Evolutionary conservation across 2,797 vertebrate genomes (phyloP), one percentile per base, ranked within the genome.

Genomic region (Sebastes nivosus): DNA sequence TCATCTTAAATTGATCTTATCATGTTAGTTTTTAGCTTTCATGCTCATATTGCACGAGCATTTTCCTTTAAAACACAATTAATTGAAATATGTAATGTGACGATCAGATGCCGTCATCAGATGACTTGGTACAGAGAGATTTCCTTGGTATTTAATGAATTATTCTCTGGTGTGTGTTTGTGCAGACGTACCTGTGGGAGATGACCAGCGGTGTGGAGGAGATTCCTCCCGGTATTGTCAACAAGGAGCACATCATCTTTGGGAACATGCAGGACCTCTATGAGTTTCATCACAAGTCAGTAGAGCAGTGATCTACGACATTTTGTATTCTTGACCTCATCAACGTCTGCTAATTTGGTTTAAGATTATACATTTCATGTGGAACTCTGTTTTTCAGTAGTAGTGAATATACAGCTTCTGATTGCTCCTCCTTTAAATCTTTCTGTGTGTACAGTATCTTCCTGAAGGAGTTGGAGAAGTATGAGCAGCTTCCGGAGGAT

Each of bases 231-330:
- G 98, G 98, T 54, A 99, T 99, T 34, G 96, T 99, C 86, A 99
- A 98, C 95, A 99, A 99, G 91, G 98, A 99, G 54, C 97, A 98
- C 89, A 97, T 99, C 89, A 99, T 99, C 95, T 99, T 99, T 66
- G 98, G 98, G 70, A 99, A 99, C 95, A 99, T 99, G 98, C 98
- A 98, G 94, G 98, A 99, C 83, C 98, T 99, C 88, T 99, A 97
- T 13, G 98, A 99, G 91, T 99, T 99, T 91, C 98, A 99, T 87
- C 97, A 99, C 94, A 94, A 93, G 94, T 94, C 67, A 94, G 92
- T 92, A 52, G 18, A 80, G 29, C 75, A 60, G 27, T 27, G 20
- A 79, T 77, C 13, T 73, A 16, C n/a, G 0, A n/a, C 13, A 6
- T 20, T 55, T 8, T 69, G 7, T 34, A 14, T 63, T 69, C 6